Evolutionary conservation across 1,140 invertebrate species (phyloP).

Genomic region (Trypoxylus dichotomus): DNA sequence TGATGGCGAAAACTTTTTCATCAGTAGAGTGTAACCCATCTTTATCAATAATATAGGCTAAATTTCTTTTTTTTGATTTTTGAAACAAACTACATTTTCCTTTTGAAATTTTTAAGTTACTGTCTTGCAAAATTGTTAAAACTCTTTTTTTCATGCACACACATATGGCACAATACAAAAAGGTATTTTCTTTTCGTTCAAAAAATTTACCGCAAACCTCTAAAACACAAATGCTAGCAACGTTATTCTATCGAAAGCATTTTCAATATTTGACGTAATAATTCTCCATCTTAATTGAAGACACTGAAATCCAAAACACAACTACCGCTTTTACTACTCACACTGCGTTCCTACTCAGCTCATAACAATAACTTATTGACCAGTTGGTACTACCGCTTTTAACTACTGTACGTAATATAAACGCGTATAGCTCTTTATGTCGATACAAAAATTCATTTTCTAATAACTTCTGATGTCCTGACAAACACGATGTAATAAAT

Average conservation of each 20-base stretch:
- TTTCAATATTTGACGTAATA: not conserved
- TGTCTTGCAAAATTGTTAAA: too few relatives aligned
- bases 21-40: too few relatives aligned
- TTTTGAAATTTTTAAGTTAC: too few relatives aligned
- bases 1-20: too few relatives aligned
- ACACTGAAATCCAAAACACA: not conserved
- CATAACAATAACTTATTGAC: not conserved
- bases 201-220: too few relatives aligned
- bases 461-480: slow-evolving; percentile 7
- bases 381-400: not conserved
- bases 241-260: not conserved
- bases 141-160: too few relatives aligned
- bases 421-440: not conserved
- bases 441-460: slow-evolving; percentile 1
- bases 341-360: not conserved
- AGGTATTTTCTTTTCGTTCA: too few relatives aligned
- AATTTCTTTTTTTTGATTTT: too few relatives aligned
- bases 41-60: too few relatives aligned
- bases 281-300: not conserved
- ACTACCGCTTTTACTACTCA: not conserved
- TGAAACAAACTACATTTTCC: too few relatives aligned
- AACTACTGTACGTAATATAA: slow-evolving; percentile 7
- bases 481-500: not conserved
- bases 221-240: too few relatives aligned
- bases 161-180: too few relatives aligned